Conservation (phyloP, 2,888 invertebrate species). For the Phengaris alcon region DNA sequence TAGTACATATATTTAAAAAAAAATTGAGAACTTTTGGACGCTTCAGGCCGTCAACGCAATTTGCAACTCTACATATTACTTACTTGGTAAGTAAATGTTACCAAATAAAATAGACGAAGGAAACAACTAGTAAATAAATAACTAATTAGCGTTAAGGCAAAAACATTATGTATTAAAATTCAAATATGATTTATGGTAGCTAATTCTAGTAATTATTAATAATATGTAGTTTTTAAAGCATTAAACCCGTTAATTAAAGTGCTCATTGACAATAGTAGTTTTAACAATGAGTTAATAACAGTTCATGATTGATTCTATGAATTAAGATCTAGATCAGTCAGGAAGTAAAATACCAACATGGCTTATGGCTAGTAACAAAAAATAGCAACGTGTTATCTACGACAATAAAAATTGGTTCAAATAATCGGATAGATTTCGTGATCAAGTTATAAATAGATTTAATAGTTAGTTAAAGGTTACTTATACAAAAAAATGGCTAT, state of each 20-base stretch:
- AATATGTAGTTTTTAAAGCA: neutral
- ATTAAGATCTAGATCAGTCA: neutral
- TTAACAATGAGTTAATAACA: constrained; percentile 3
- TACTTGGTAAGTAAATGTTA: neutral
- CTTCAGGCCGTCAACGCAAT: too few relatives aligned
- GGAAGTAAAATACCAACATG: neutral
- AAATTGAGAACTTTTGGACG: too few relatives aligned
- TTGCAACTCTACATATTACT: too few relatives aligned
- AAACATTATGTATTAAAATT: neutral
- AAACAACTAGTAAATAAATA: neutral
- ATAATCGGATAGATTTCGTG: constrained; percentile 5
- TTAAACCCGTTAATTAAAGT: neutral
- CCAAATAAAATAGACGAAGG: neutral
- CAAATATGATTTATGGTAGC: neutral
- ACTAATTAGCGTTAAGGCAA: neutral
- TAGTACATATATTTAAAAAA: too few relatives aligned
- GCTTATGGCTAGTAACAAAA: constrained; percentile 2
- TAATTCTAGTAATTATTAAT: neutral
- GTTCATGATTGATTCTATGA: constrained; percentile 1
- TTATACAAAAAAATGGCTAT: neutral
- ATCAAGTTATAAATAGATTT: neutral
- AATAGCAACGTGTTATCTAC: neutral
- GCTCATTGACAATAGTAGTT: neutral
- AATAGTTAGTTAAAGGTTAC: neutral
- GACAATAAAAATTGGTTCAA: constrained; percentile 12